Evolutionary conservation across 2,888 invertebrate species (phyloP), one percentile per base, ranked within the genome.

Genomic region (Synergus umbraculus): DNA sequence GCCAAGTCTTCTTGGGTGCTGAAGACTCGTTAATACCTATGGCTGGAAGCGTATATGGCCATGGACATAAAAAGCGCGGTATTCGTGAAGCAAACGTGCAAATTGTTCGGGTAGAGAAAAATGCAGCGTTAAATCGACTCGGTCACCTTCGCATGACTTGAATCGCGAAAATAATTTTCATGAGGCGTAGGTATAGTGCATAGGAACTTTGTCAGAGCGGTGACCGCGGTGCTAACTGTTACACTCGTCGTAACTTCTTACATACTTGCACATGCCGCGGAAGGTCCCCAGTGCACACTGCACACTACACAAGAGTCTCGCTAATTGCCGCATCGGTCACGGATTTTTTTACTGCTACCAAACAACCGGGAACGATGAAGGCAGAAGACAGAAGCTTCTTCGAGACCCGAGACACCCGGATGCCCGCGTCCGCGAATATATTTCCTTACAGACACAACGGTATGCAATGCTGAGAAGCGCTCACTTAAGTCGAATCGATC

Each of bases 61-160:
- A 73, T 73, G 73, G 2, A 7, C 49, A 73, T 73, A 73, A 73
- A 73, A 73, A 73, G 73, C 54, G 54, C 37, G 73, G 73, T 54
- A 73, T 73, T 73, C 54, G 73, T 37, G 37, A n/a, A n/a, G 54
- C 73, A 73, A 73, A 73, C 73, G 73, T 73, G 73, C 73, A 73
- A 73, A 73, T 73, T 73, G 73, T 73, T 73, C 49, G 54, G 73
- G 73, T 29, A 54, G 37, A 73, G 73, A 73, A 73, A 73, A 73
- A 73, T 73, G 73, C 73, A 46, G 73, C 29, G 73, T 73, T 73
- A 73, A 73, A 73, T 73, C 73, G 73, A 49, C 73, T 54, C 29
- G 73, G 73, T 73, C 73, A 73, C 73, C 73, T 73, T 73, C 49
- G 54, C 54, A 73, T 73, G 73, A 73, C 73, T 73, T 73, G 73